phyloP scores from a whole-genome alignment of 2,797 vertebrate species.

The Melanotaenia maccullochi region DNA sequence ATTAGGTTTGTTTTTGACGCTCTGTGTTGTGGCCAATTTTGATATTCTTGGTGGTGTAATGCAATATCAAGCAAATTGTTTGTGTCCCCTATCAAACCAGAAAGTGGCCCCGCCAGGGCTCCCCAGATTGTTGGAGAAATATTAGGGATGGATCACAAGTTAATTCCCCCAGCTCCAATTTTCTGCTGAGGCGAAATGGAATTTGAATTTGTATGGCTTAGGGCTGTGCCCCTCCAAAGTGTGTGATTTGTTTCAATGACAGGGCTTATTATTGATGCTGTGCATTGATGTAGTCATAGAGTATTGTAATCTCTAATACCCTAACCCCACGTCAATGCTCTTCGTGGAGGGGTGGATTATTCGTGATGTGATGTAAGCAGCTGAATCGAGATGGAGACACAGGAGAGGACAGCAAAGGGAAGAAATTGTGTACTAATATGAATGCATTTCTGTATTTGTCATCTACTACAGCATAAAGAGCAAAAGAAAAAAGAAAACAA shows the following conservation, averaged over 20 bases:
- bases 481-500: slow-evolving; percentile 23
- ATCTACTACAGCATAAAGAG: slow-evolving; percentile 17
- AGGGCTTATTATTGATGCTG: slow-evolving; percentile 73
- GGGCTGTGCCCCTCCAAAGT: slow-evolving; percentile 60
- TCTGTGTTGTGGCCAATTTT: slow-evolving; percentile 70
- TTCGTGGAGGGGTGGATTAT: slow-evolving; percentile 49
- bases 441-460: slow-evolving; percentile 13
- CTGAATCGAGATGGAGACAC: slow-evolving; percentile 50
- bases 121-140: slow-evolving; percentile 74
- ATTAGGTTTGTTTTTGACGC: slow-evolving; percentile 76
- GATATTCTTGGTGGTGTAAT: slow-evolving; percentile 71
- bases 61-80: slow-evolving; percentile 82
- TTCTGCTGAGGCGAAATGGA: slow-evolving; percentile 69
- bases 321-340: slow-evolving; percentile 44
- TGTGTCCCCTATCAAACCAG: slow-evolving; percentile 72
- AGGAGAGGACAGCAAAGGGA: slow-evolving; percentile 47
- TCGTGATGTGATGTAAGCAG: slow-evolving; percentile 61
- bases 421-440: slow-evolving; percentile 60
- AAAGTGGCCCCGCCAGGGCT: slow-evolving; percentile 63
- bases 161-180: slow-evolving; percentile 78
- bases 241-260: slow-evolving; percentile 80
- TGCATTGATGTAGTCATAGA: slow-evolving; percentile 76
- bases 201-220: slow-evolving; percentile 75
- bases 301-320: slow-evolving; percentile 72
- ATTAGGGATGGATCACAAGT: slow-evolving; percentile 77